Percentiles rank a stretch among this genome's conserved stretches.
These are phyloP conservation scores for Andinoacara biseriatus DNA, from an alignment of 2,113 vertebrate genomes.

Conservation along the genomic window DNA sequence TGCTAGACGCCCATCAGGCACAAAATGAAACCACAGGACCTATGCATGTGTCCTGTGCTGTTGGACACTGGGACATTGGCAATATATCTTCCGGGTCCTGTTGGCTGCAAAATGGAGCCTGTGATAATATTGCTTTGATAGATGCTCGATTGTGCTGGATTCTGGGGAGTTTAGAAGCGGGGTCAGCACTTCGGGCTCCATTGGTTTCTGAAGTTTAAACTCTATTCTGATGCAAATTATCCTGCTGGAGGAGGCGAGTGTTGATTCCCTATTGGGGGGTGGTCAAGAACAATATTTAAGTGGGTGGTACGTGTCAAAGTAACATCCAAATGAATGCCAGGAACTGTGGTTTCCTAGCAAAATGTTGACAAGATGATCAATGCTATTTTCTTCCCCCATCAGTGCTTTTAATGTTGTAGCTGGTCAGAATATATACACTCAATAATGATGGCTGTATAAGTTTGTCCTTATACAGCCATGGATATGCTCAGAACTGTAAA, in stretches of 20 bases:
- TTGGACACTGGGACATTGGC: background rate
- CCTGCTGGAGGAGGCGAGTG: background rate
- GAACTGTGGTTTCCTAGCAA: background rate
- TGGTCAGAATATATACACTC: background rate
- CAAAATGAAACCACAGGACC: background rate
- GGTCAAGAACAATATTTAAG: conserved; percentile 4
- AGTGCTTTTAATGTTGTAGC: background rate
- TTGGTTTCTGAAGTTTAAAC: background rate
- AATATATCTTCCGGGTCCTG: background rate
- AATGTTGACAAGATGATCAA: background rate
- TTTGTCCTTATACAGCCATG: background rate
- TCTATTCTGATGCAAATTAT: background rate
- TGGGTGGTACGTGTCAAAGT: background rate
- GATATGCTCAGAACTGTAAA: background rate
- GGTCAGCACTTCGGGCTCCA: background rate
- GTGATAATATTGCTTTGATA: background rate
- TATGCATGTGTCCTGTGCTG: background rate
- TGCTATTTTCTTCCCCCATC: background rate
- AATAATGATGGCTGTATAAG: background rate
- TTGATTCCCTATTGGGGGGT: background rate
- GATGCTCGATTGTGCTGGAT: background rate
- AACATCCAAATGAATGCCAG: conserved; percentile 4
- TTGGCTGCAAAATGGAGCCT: background rate
- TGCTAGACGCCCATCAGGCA: background rate
- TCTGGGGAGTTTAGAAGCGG: background rate